Conservation (phyloP, 2,113 vertebrate species). For the Tragelaphus imberbis region DNA sequence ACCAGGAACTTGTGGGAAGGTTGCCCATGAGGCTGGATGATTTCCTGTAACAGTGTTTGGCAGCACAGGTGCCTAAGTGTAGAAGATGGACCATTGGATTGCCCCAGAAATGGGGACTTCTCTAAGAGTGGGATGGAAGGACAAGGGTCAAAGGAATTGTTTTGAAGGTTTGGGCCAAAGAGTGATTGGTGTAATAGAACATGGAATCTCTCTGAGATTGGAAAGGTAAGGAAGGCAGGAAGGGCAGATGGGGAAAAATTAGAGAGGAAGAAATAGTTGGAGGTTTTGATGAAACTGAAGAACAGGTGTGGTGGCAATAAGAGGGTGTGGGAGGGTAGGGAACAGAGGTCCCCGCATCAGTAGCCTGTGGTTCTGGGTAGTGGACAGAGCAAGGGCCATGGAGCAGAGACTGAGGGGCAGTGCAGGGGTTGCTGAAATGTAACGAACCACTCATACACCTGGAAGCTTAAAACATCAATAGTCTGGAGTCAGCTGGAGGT, state of each 20-base stretch:
- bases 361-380: not conserved
- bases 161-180: not conserved
- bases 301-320: not conserved
- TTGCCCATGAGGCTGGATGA: fast-evolving
- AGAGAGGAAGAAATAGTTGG: not conserved
- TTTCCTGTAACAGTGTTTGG: not conserved
- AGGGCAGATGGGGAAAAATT: not conserved
- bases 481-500: not conserved
- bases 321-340: not conserved
- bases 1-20: not conserved
- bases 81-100: not conserved
- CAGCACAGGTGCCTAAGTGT: not conserved
- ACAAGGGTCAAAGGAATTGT: not conserved
- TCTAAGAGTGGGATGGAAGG: not conserved
- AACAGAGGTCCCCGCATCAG: not conserved
- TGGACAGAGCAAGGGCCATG: not conserved
- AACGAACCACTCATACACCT: not conserved
- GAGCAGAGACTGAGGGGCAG: not conserved
- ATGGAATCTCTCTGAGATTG: not conserved
- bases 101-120: not conserved
- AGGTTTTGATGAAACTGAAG: not conserved
- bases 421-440: fast-evolving
- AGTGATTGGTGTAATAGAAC: not conserved
- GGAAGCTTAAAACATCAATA: not conserved
- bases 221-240: not conserved